phyloP scores from a whole-genome alignment of 2,113 vertebrate genomes.

The Tychaedon coryphoeus region DNA sequence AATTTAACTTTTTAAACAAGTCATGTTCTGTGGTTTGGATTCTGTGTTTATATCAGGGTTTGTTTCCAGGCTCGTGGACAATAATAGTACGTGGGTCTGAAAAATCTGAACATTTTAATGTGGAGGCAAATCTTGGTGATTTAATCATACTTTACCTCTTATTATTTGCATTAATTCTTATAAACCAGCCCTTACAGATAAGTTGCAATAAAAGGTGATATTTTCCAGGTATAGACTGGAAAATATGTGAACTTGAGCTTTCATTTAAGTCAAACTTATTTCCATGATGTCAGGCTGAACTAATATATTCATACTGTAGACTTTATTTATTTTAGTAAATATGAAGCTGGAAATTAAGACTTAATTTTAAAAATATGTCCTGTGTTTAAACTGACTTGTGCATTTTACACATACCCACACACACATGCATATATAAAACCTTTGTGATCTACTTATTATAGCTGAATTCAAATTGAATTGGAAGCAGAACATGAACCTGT shows the following conservation, averaged over 20 bases:
- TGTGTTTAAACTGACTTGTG: conserved; percentile 28
- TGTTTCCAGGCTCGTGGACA: conserved; percentile 73
- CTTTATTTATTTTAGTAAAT: conserved; percentile 70
- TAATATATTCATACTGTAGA: neutral
- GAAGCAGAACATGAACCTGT: neutral
- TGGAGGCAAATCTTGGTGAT: conserved; percentile 64
- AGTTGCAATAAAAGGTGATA: conserved; percentile 71
- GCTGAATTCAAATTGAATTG: neutral
- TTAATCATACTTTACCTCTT: conserved; percentile 68
- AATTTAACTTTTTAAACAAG: conserved; percentile 83
- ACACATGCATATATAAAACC: neutral
- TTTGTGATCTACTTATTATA: conserved; percentile 16
- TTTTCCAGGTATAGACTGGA: conserved; percentile 73
- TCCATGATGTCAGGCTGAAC: conserved; percentile 59
- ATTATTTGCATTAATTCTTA: conserved; percentile 75
- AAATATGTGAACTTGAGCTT: conserved; percentile 65
- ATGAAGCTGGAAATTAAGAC: conserved; percentile 47
- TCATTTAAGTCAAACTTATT: conserved; percentile 62
- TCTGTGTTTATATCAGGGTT: conserved; percentile 76
- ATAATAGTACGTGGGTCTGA: conserved; percentile 66
- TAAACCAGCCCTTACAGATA: conserved; percentile 62
- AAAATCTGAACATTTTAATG: conserved; percentile 69
- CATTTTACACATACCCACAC: neutral
- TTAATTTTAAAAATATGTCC: conserved; percentile 65
- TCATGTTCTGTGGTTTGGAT: conserved; percentile 82